phyloP scores from a whole-genome alignment of 2,888 invertebrate species.

The Lepidonotus clava region DNA sequence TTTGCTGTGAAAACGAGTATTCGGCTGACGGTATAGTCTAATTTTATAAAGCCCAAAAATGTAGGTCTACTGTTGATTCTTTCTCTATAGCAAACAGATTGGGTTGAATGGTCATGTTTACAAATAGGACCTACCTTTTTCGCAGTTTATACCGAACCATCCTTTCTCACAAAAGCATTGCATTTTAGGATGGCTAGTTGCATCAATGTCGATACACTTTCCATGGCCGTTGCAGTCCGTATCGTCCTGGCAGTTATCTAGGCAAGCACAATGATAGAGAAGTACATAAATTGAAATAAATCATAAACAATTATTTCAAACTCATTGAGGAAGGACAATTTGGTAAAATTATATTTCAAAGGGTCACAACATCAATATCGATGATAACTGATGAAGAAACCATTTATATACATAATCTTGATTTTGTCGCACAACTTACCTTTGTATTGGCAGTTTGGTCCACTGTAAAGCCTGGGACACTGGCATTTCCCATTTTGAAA shows the following conservation, averaged over 20 bases:
- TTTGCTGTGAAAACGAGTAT: no score
- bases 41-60: no score
- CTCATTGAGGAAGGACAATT: not conserved
- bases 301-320: no score
- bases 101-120: no score
- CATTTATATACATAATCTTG: no score
- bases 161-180: slow-evolving; percentile 95
- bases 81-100: no score
- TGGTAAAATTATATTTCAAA: not conserved
- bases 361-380: no score
- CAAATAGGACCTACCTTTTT: slow-evolving; percentile 86
- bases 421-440: slow-evolving; percentile 67
- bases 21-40: no score
- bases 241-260: slow-evolving; percentile 91
- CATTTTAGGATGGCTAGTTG: slow-evolving; percentile 89
- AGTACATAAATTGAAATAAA: no score
- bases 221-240: slow-evolving; percentile 91
- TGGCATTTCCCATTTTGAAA: slow-evolving; percentile 72
- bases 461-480: slow-evolving; percentile 85
- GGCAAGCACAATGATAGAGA: slow-evolving; percentile 37
- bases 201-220: slow-evolving; percentile 89
- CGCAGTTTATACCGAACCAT: slow-evolving; percentile 92
- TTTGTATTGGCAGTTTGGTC: slow-evolving; percentile 90
- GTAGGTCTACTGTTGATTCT: no score
- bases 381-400: no score